Conservation (phyloP, 2,888 invertebrate genomes). For the Trachelus stipa region DNA sequence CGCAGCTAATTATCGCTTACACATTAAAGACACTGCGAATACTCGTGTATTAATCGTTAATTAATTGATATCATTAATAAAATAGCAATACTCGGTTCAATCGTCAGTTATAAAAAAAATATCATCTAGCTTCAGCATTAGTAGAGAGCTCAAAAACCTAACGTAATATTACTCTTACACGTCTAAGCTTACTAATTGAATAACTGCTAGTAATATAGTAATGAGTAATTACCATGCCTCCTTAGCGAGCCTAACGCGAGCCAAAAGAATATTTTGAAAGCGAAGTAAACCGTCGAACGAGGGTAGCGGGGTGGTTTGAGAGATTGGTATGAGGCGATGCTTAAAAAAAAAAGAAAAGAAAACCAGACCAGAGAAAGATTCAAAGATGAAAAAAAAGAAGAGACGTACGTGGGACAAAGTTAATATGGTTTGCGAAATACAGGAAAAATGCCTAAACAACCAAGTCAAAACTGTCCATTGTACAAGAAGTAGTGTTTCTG, state of each 20-base stretch:
- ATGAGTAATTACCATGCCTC: slow-evolving; percentile 32
- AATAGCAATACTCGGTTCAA: slow-evolving; percentile 63
- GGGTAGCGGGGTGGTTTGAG: background rate
- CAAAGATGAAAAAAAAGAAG: background rate
- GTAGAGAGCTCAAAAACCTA: slow-evolving; percentile 58
- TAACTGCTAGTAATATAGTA: slow-evolving; percentile 36
- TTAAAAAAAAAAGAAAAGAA: slow-evolving; percentile 30
- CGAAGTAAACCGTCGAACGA: background rate
- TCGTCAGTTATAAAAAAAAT: slow-evolving; percentile 56
- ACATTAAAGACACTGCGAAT: slow-evolving; percentile 7
- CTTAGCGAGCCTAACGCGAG: slow-evolving; percentile 47
- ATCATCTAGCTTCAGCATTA: slow-evolving; percentile 54
- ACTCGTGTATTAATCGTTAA: slow-evolving; percentile 17
- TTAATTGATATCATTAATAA: slow-evolving; percentile 52
- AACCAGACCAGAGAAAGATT: background rate
- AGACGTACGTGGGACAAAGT: background rate
- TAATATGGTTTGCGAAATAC: no score
- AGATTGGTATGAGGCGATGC: background rate
- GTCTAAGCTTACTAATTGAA: slow-evolving; percentile 21
- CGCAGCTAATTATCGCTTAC: slow-evolving; percentile 48
- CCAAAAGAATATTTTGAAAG: slow-evolving; percentile 26
- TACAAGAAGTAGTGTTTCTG: background rate
- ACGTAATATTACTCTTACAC: slow-evolving; percentile 21
- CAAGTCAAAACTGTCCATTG: background rate
- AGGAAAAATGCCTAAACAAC: background rate